These are phyloP conservation scores for Spondyliosoma cantharus DNA, from an alignment of 2,797 vertebrate species.

Conservation along the genomic window DNA sequence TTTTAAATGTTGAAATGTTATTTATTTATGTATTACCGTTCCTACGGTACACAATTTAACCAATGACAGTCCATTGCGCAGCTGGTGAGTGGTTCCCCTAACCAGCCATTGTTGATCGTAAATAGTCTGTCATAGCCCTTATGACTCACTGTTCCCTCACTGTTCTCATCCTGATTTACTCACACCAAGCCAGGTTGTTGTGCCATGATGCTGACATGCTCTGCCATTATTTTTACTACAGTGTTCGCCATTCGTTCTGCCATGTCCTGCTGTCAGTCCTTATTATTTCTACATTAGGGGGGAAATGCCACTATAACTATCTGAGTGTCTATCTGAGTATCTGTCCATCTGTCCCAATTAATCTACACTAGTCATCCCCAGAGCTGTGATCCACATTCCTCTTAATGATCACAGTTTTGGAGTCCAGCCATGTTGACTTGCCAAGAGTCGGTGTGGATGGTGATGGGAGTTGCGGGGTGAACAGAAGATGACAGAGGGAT, in stretches of 20 bases:
- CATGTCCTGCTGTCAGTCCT: slow-evolving; percentile 31
- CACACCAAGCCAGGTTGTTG: slow-evolving; percentile 20
- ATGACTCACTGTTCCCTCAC: slow-evolving; percentile 20
- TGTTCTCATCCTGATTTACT: slow-evolving; percentile 27
- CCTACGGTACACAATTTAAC: slow-evolving; percentile 6
- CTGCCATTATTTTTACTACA: slow-evolving; percentile 32
- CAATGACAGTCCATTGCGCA: not conserved
- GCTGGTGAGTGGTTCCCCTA: slow-evolving; percentile 16
- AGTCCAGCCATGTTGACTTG: slow-evolving; percentile 43
- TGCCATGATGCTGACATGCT: slow-evolving; percentile 4
- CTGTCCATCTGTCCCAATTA: slow-evolving; percentile 31
- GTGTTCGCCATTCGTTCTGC: slow-evolving; percentile 28
- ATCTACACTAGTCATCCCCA: slow-evolving; percentile 35
- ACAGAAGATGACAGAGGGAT: not conserved
- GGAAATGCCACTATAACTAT: not conserved
- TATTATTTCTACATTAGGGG: slow-evolving; percentile 41
- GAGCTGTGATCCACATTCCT: slow-evolving; percentile 46
- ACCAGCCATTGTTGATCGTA: slow-evolving; percentile 8
- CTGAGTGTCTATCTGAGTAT: slow-evolving; percentile 17
- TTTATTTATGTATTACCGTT: too few species aligned
- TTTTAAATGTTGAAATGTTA: not conserved
- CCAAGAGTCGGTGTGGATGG: slow-evolving; percentile 24
- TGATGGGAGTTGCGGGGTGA: slow-evolving; percentile 22
- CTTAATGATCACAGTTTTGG: slow-evolving; percentile 54
- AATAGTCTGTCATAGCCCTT: slow-evolving; percentile 18